A percentile compares a stretch with the other conserved stretches of the same genome.
Conservation (phyloP, 2,888 invertebrate species). For the Lucinisca nassula region DNA sequence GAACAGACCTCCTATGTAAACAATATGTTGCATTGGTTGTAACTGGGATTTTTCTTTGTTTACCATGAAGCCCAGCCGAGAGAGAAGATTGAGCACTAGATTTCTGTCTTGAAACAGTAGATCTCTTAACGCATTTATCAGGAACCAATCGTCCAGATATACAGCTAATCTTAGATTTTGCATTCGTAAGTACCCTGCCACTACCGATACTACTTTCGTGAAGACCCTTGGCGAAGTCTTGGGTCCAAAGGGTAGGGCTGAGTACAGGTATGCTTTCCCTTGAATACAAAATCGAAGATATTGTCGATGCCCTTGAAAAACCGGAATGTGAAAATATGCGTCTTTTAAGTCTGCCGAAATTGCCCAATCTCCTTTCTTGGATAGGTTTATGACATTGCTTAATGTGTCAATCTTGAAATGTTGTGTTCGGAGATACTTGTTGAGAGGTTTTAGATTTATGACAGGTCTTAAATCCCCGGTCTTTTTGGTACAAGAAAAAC, state of each 20-base stretch:
- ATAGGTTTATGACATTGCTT: conserved; percentile 32
- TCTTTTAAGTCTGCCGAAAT: conserved; percentile 30
- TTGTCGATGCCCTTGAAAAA: conserved; percentile 42
- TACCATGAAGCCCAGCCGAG: conserved; percentile 33
- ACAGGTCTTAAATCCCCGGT: conserved; percentile 34
- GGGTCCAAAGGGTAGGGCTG: conserved; percentile 51
- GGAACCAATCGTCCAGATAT: conserved; percentile 40
- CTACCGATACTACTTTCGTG: no score
- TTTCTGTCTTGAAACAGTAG: conserved; percentile 11
- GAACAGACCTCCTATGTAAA: conserved; percentile 19
- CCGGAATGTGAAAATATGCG: conserved; percentile 35
- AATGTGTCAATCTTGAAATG: conserved; percentile 51
- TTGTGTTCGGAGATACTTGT: conserved; percentile 28
- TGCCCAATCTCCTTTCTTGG: conserved; percentile 42
- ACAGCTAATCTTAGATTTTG: conserved; percentile 37
- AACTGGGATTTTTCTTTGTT: conserved; percentile 31
- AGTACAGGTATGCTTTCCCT: conserved; percentile 43
- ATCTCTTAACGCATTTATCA: conserved; percentile 9
- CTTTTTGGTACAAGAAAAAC: conserved; percentile 49
- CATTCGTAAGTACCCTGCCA: conserved; percentile 35
- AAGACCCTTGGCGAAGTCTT: conserved; percentile 35
- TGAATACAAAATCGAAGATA: conserved; percentile 51
- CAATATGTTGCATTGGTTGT: conserved; percentile 24
- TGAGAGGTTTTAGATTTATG: conserved; percentile 39
- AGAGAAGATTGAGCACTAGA: background rate